Evolutionary conservation across 2,888 invertebrate genomes (phyloP), one percentile per base, ranked within the genome.

Genomic region (Agrotis puta): DNA sequence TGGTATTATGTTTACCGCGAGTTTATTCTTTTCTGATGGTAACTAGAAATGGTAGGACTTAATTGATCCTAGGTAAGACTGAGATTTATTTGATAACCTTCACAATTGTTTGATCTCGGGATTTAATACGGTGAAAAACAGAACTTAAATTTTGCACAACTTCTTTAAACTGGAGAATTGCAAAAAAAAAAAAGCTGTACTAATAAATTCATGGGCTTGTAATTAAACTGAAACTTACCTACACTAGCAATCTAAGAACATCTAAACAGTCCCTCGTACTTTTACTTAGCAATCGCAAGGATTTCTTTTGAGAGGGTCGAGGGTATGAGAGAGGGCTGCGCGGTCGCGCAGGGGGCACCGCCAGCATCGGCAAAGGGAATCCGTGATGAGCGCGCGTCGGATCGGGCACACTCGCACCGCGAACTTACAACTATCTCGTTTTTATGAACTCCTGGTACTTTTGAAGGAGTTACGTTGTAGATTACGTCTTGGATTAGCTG

Each of bases 311-410:
- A 83, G 81, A 77, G 85, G 77, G 74, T 74, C 48, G 67, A 64
- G 72, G 82, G 76, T 50, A 70, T 33, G 65, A 59, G 72, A 48
- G 57, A 64, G 67, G 71, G 1, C 50, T 43, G 74, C 27, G 66
- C 43, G 69, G 62, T 24, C 45, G 58, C 43, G 72, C 50, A 65
- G 77, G 61, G 58, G 56, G 69, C 33, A 4, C 6, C 74, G 67
- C 74, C 79, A 81, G 58, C 69, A 70, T 70, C 84, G 67, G 86
- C 90, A 93, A 93, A 93, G 90, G 88, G 93, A 93, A 94, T 94
- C 88, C 85, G 78, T 88, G 90, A 93, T 93, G 92, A 92, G 88
- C 79, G 81, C 83, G 80, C 85, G 83, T 75, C 70, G 82, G 75
- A 85, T 85, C 83, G 72, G 74, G 70, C 65, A 73, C 78, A 71